Base-by-base conservation (phyloP, 2,888 invertebrate species). In the Temnothorax unifasciatus region DNA sequence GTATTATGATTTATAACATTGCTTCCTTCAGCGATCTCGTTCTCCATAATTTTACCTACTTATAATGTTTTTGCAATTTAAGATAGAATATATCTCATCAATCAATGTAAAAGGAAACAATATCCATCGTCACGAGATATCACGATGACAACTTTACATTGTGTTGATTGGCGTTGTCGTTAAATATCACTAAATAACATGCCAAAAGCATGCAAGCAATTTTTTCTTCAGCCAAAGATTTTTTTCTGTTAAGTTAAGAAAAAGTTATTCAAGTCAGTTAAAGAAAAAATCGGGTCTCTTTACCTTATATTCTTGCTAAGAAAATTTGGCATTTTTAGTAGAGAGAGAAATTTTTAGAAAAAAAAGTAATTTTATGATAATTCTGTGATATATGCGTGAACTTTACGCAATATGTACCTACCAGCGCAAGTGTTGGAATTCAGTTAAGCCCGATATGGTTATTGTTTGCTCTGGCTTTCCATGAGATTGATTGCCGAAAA, bases 381-480 rank as follows among this genome's bases (percentile, higher is more conserved):
- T 77, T 68, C 21, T 15, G 11, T 21, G 15, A 34, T 69, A 34
- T 9, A 29, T 11, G n/a, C 38, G 8, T 18, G 0, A 13, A 59
- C 34, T 34, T 57, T 57, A 21, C 13, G 13, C 2, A 54, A 68
- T 71, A 15, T 57, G 13, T 34, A 11, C 29, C 18, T 34, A 11
- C 29, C 18, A 59, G 18, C 47, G 44, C 44, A 52, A 44, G 57
- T 47, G 77, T 79, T 79, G 71, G 41, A 71, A 73, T 47, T 71
- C 59, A 57, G 47, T 79, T 59, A 59, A 81, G 47, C 25, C 13
- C 59, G 47, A 73, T 59, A 38, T 59, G 21, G 47, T 59, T 73
- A 59, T 73, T 73, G 44, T 71, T 79, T 79, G 73, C 59, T 41
- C 2, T 47, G 38, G 47, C 25, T 73, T 79, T 79, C 59, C 34